Base-by-base conservation (phyloP, 2,797 vertebrate species). In the Hirundo rustica region DNA sequence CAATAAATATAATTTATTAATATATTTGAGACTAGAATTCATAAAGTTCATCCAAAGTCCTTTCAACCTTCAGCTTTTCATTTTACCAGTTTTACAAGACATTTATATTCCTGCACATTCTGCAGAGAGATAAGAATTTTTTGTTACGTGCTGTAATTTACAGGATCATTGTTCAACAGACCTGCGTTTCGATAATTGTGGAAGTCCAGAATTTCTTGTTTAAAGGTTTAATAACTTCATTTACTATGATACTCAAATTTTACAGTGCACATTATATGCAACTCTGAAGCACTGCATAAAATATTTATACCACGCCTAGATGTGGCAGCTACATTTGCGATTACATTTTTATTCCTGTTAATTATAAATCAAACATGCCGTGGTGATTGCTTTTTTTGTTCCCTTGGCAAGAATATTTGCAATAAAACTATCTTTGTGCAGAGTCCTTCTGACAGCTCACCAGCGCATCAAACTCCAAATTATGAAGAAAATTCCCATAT, bases 301-400 rank as follows among this genome's bases (percentile, higher is more conserved):
- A 86, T 76, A 95, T 92, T 93, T 89, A 95, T 82, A 18, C 21
- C 47, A 45, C 68, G 42, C 42, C 34, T 96, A 79, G 48, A 90
- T 57, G 54, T 68, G 50, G 42, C 58, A 85, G 66, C 67, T 79
- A 73, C 53, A 42, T 60, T 94, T 74, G 62, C 51, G 32, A 89
- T 93, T 92, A 73, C 58, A 86, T 51, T 92, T 96, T 95, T 95
- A 92, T 78, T 91, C 19, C 58, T 86, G 34, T 77, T 95, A 95
- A 95, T 96, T 92, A 91, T 86, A 90, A 92, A 94, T 90, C 78
- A 94, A 89, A 51, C 67, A 54, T 32, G 7, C 13, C 76, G 38
- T 22, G 34, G 21, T 89, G 34, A 80, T 74, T 71, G 48, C 27
- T 13, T 34, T 58, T 60, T 84, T 85, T 83, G 48, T 85, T 77